A percentile compares a stretch with the other conserved stretches of the same genome.
Conservation (phyloP, 2,113 vertebrate genomes). For the Laticauda colubrina region DNA sequence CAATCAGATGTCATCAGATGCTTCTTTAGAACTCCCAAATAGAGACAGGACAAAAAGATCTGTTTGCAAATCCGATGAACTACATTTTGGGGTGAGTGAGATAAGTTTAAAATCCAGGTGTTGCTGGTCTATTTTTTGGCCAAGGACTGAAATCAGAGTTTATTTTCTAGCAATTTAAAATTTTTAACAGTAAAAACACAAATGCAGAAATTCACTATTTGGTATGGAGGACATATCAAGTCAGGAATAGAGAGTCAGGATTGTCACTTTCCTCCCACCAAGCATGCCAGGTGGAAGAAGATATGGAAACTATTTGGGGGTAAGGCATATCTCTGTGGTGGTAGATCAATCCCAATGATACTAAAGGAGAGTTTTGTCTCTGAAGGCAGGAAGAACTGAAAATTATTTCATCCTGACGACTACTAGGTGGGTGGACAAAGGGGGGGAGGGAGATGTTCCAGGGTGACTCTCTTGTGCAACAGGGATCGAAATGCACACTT, state of each 20-base stretch:
- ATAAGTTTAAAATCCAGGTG: background rate
- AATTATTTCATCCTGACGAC: background rate
- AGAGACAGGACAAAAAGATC: background rate
- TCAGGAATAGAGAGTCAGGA: background rate
- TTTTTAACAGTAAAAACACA: background rate
- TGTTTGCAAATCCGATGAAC: background rate
- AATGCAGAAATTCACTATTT: background rate
- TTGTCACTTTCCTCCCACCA: background rate
- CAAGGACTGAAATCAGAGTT: background rate
- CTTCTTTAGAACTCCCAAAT: background rate
- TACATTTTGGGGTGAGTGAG: too few relatives aligned
- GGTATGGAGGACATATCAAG: background rate
- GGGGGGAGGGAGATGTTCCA: too few relatives aligned
- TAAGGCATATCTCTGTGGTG: background rate
- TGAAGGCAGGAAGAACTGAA: accelerated
- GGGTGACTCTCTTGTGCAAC: background rate
- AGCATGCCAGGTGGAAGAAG: background rate
- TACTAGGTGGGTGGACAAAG: background rate
- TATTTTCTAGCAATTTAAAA: background rate
- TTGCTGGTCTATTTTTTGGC: background rate
- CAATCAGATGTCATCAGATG: background rate
- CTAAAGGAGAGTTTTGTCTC: background rate
- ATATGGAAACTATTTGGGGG: background rate
- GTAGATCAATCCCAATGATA: background rate
- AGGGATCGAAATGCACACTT: background rate